Evolutionary conservation across 2,113 vertebrate species (phyloP).

Genomic region (Penelope pileata): DNA sequence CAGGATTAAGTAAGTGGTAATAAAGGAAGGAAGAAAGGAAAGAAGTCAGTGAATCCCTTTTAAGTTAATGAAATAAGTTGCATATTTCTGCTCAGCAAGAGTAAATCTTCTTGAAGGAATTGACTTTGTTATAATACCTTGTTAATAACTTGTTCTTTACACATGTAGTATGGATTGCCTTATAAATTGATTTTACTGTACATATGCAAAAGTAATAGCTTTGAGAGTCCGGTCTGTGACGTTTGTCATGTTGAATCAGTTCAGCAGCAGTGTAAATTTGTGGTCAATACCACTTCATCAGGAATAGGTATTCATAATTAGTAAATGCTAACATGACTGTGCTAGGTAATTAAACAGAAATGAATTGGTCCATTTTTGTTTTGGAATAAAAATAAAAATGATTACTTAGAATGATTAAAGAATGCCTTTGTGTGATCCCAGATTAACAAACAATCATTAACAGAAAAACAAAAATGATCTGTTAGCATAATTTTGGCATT

Average conservation of each 20-base stretch:
- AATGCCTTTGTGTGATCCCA: conserved; percentile 4
- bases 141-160: conserved; percentile 59
- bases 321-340: conserved; percentile 47
- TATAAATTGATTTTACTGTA: conserved; percentile 65
- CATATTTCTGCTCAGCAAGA: not conserved
- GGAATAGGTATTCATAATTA: conserved; percentile 66
- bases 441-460: not conserved
- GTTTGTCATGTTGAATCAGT: conserved; percentile 56
- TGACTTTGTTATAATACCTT: conserved; percentile 30
- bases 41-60: not conserved
- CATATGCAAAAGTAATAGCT: conserved; percentile 51
- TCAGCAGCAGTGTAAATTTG: conserved; percentile 22
- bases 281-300: conserved; percentile 61
- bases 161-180: conserved; percentile 61
- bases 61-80: conserved; percentile 62
- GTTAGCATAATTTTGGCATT: not conserved
- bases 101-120: conserved; percentile 24
- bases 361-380: conserved; percentile 17
- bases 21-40: not conserved
- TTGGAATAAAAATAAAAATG: not conserved
- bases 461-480: not conserved
- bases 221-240: conserved; percentile 3
- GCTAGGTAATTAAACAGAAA: conserved; percentile 59
- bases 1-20: not conserved
- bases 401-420: conserved; percentile 39